phyloP scores from a whole-genome alignment of 1,140 invertebrate species.

The Drosophila bocqueti region DNA sequence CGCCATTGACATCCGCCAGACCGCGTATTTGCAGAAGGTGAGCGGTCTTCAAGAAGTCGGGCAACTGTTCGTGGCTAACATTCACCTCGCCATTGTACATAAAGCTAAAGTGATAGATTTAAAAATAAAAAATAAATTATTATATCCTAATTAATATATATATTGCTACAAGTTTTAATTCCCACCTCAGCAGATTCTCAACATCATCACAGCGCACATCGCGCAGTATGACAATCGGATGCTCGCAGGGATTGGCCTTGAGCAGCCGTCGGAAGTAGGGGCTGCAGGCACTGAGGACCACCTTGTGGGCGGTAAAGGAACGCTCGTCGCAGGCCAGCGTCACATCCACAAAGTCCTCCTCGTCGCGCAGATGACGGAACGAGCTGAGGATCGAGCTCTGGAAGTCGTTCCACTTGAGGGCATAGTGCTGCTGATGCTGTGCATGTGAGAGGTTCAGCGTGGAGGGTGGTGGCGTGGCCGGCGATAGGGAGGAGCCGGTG shows the following conservation, averaged over 20 bases:
- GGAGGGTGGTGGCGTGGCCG: slow-evolving; percentile 60
- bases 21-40: slow-evolving; percentile 96
- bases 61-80: slow-evolving; percentile 95
- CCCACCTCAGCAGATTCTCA: slow-evolving; percentile 93
- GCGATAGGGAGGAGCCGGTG: slow-evolving; percentile 65
- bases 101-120: slow-evolving; percentile 87
- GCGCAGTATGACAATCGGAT: slow-evolving; percentile 96
- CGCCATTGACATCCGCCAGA: slow-evolving; percentile 92
- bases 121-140: neutral
- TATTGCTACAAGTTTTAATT: neutral
- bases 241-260: slow-evolving; percentile 96
- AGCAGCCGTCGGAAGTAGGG: slow-evolving; percentile 95
- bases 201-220: slow-evolving; percentile 95
- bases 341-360: slow-evolving; percentile 96
- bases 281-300: slow-evolving; percentile 95
- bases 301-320: slow-evolving; percentile 95
- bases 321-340: slow-evolving; percentile 95
- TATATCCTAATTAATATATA: neutral
- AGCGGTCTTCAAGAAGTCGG: slow-evolving; percentile 95
- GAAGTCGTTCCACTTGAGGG: slow-evolving; percentile 97
- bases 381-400: slow-evolving; percentile 94
- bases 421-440: slow-evolving; percentile 90
- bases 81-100: slow-evolving; percentile 98
- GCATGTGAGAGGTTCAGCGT: slow-evolving; percentile 38
- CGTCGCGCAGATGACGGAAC: slow-evolving; percentile 93